Evolutionary conservation across 2,113 vertebrate genomes (phyloP).

Genomic region (Bucco capensis): DNA sequence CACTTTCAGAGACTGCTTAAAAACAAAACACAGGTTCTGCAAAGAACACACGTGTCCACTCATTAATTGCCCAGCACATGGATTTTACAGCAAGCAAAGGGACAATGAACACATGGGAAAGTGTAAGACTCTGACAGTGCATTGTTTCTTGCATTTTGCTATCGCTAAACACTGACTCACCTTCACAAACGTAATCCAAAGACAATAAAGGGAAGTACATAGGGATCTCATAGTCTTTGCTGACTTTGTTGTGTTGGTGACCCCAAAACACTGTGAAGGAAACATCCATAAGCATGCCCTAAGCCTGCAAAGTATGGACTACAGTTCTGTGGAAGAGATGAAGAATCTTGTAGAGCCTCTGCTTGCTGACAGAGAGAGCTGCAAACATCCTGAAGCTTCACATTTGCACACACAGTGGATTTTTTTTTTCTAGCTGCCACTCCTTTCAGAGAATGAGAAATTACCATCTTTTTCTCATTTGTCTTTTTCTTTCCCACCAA

Average conservation of each 20-base stretch:
- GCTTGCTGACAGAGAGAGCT: background rate
- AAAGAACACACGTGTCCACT: constrained; percentile 8
- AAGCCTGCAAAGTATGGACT: background rate
- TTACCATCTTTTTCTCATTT: constrained; percentile 14
- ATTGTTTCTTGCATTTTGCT: constrained; percentile 41
- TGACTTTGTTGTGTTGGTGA: constrained; percentile 4
- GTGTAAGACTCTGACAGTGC: background rate
- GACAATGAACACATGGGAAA: constrained; percentile 37
- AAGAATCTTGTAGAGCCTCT: background rate
- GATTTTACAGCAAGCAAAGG: background rate
- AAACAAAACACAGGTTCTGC: background rate
- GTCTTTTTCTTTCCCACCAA: background rate
- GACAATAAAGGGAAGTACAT: constrained; percentile 52
- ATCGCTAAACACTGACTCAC: constrained; percentile 58
- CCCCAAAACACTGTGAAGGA: background rate
- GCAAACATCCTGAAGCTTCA: rapidly evolving
- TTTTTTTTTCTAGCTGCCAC: background rate
- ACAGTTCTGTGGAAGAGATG: background rate
- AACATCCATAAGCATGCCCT: background rate
- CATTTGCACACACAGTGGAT: background rate
- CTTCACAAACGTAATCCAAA: background rate
- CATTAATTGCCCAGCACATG: background rate
- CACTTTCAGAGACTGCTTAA: background rate
- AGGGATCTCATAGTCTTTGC: constrained; percentile 5
- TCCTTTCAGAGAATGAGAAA: background rate